Percentiles rank a stretch among this genome's conserved stretches.
phyloP scores from a whole-genome alignment of 53 echinoderm and acorn worm genomes.

The Paracentrotus lividus region DNA sequence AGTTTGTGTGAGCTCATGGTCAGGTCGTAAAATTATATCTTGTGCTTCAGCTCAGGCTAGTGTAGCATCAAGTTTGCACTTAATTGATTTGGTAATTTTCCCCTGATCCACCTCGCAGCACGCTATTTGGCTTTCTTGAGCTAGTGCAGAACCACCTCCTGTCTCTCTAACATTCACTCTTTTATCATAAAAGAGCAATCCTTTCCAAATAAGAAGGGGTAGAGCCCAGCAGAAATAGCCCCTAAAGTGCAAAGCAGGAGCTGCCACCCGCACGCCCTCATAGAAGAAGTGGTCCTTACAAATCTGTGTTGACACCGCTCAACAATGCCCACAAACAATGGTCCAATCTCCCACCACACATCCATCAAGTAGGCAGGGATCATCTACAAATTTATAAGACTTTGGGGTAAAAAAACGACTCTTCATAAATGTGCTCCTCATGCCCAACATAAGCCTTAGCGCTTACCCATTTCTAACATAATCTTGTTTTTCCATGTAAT shows the following conservation, averaged over 20 bases:
- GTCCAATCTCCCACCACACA: constrained; percentile 36
- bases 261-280: constrained; percentile 52
- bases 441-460: neutral
- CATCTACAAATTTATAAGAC: constrained; percentile 27
- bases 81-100: too few species aligned
- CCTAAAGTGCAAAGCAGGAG: constrained; percentile 4
- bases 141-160: too few species aligned
- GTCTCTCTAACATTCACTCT: neutral
- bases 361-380: constrained; percentile 23
- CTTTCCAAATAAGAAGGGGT: constrained; percentile 35
- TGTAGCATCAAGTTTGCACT: too few species aligned
- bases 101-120: too few species aligned
- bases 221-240: neutral
- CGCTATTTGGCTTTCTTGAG: too few species aligned
- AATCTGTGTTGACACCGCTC: constrained; percentile 62
- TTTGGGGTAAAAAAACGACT: neutral
- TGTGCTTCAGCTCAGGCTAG: too few species aligned
- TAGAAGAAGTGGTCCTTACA: constrained; percentile 11
- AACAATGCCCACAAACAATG: constrained; percentile 60
- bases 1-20: too few species aligned
- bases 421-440: neutral
- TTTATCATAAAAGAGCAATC: constrained; percentile 66
- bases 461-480: neutral
- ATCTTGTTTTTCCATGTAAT: neutral
- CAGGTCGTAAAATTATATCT: too few species aligned